Evolutionary conservation across 2,797 vertebrate species (phyloP), one percentile per base, ranked within the genome.

Genomic region (Limnodromus scolopaceus): DNA sequence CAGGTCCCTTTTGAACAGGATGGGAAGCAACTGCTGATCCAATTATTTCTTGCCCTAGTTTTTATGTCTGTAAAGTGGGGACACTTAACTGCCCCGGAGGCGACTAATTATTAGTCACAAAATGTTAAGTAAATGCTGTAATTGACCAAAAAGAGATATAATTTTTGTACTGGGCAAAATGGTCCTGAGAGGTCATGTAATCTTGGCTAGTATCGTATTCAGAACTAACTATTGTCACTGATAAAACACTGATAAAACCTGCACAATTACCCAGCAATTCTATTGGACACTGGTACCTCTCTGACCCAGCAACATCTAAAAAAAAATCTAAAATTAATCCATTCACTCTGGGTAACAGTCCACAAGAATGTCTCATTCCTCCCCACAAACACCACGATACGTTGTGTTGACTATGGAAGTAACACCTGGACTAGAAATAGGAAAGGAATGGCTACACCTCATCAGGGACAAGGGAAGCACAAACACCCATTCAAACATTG

Each of bases 11-110:
- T 92, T 91, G 77, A 92, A 92, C 80, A 90, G 92, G 83, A 96
- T 84, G 80, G 84, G 85, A 95, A 95, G 84, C 60, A 79, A 94
- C 80, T 13, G 45, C 91, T 92, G 90, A 94, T 93, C 77, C 83
- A 95, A 95, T 91, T 94, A 94, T 89, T 96, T 93, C 92, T 96
- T 95, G 84, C 89, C 87, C 89, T 95, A 95, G 76, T 91, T 94
- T 87, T 85, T 28, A 82, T 69, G 66, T 87, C 75, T 89, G 76
- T 91, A 76, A 93, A 92, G 77, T 17, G 34, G 54, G 88, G 94
- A 92, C 55, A 85, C 32, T 91, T 80, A 89, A 88, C 86, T 80
- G 82, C 63, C 36, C 71, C 57, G 78, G 82, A 48, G 55, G 65
- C 79, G 95, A 83, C 84, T 86, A 92, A 90, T 91, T 94, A 95